Base-by-base conservation (phyloP, 2,888 invertebrate species). In the Drymonia ruficornis region DNA sequence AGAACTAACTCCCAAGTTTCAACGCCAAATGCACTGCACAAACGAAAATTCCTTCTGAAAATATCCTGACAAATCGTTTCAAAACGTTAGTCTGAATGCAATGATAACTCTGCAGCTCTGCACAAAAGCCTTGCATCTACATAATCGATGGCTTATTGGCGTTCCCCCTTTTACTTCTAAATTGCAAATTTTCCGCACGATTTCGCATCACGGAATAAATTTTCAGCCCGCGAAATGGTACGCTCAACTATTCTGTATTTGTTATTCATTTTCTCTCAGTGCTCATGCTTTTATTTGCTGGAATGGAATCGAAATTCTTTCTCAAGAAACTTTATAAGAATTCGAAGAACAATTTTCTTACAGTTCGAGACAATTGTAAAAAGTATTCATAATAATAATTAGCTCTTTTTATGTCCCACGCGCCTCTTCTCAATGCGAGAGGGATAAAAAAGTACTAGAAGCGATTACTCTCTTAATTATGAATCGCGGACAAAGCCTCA, bases 151-250 rank as follows among this genome's bases (percentile, higher is more conserved):
- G 87, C 88, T 89, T 91, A 91, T 90, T 90, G 91, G 83, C 83
- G 83, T 89, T 89, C 91, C 89, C 71, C 88, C 86, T 85, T 87
- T 89, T 89, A 90, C 89, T 91, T 89, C 87, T 87, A 91, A 92
- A 92, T 90, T 91, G 91, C 91, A 90, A 91, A 92, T 92, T 91
- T 92, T 92, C 90, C 88, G 83, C 91, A 87, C 91, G 91, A 92
- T 91, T 91, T 90, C 86, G 80, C 77, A 78, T 82, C 76, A 75
- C 78, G 78, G 87, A 87, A 90, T 91, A 91, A 83, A 91, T 91
- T 91, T 89, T 86, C 86, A 81, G 86, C 77, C 81, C 81, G 84
- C 83, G 81, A 82, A 80, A 80, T 80, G 78, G 78, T 65, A 83
- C 81, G 82, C 23, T 4, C 80, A 84, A 86, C 85, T 81, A 80